Percentiles rank a stretch among this genome's conserved stretches.
phyloP scores from a whole-genome alignment of 1,140 invertebrate species.

The Monochamus saltuarius region DNA sequence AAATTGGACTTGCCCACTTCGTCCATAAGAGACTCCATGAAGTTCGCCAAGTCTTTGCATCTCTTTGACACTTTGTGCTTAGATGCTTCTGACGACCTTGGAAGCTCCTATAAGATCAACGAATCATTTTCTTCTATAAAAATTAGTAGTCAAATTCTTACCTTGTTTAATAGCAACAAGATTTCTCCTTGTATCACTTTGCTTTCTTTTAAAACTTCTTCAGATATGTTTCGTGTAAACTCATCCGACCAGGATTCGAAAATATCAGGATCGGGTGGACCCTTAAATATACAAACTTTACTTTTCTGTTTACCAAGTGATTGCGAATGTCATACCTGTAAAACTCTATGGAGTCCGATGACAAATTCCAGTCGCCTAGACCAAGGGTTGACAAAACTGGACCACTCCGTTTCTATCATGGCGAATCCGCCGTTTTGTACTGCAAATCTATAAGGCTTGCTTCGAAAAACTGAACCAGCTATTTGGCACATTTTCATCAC shows the following conservation, averaged over 20 bases:
- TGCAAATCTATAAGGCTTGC: constrained; percentile 76
- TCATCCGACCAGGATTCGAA: constrained; percentile 59
- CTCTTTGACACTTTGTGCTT: constrained; percentile 65
- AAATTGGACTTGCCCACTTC: constrained; percentile 59
- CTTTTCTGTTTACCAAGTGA: constrained; percentile 4
- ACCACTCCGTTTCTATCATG: constrained; percentile 88
- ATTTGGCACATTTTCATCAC: constrained; percentile 51
- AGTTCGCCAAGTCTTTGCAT: constrained; percentile 70
- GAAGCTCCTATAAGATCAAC: constrained; percentile 55
- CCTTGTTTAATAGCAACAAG: constrained; percentile 65
- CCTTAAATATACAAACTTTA: constrained; percentile 50
- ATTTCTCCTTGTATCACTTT: constrained; percentile 70
- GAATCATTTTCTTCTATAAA: too few species aligned
- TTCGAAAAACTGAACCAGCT: constrained; percentile 66
- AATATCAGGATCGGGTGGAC: constrained; percentile 71
- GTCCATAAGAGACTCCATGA: constrained; percentile 74
- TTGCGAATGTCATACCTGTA: constrained; percentile 62
- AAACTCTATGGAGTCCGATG: constrained; percentile 81
- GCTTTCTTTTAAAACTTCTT: constrained; percentile 63
- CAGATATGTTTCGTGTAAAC: constrained; percentile 50
- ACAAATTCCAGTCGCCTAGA: constrained; percentile 87
- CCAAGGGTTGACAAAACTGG: constrained; percentile 93
- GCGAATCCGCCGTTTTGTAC: constrained; percentile 83
- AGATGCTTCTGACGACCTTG: constrained; percentile 58
- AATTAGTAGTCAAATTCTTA: too few species aligned